Conservation (phyloP, 1,140 invertebrate species). For the Stratiolaelaps scimitus region DNA sequence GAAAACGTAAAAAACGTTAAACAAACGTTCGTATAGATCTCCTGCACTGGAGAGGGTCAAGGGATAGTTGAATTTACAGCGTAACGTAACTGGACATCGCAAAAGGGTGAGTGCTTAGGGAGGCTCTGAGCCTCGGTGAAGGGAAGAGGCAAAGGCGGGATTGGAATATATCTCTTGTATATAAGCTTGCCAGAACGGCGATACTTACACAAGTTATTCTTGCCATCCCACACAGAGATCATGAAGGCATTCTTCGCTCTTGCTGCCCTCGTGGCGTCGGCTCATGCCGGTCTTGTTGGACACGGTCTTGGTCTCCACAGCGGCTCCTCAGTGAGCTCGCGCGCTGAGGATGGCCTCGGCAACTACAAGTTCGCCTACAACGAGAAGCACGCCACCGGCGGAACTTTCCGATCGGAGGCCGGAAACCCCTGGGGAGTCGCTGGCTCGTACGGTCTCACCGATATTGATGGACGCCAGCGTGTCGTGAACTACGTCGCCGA, state of each 20-base stretch:
- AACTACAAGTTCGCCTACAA: constrained; percentile 39
- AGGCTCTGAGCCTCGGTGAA: too few relatives aligned
- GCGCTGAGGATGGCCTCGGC: constrained; percentile 30
- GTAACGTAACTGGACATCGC: too few relatives aligned
- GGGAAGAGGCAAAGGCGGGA: too few relatives aligned
- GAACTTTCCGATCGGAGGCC: constrained; percentile 36
- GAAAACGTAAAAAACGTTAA: too few relatives aligned
- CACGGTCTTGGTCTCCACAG: not conserved
- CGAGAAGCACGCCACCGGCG: constrained; percentile 38
- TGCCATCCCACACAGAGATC: not conserved
- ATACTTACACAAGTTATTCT: too few relatives aligned
- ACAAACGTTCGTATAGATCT: too few relatives aligned
- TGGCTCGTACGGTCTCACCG: constrained; percentile 36
- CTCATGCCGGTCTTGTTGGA: constrained; percentile 1
- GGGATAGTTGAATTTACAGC: too few relatives aligned
- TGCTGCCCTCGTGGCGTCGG: not conserved
- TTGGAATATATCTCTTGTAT: too few relatives aligned
- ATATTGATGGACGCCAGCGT: constrained; percentile 36
- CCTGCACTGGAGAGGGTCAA: too few relatives aligned
- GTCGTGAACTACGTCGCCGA: constrained; percentile 39
- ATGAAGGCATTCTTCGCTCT: constrained; percentile 10
- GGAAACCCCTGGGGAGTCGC: constrained; percentile 34
- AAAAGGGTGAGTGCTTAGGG: too few relatives aligned
- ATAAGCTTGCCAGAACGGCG: too few relatives aligned
- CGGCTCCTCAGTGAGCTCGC: not conserved